These are phyloP conservation scores for Micronisus gabar DNA, from an alignment of 2,113 vertebrate species.

Conservation along the genomic window DNA sequence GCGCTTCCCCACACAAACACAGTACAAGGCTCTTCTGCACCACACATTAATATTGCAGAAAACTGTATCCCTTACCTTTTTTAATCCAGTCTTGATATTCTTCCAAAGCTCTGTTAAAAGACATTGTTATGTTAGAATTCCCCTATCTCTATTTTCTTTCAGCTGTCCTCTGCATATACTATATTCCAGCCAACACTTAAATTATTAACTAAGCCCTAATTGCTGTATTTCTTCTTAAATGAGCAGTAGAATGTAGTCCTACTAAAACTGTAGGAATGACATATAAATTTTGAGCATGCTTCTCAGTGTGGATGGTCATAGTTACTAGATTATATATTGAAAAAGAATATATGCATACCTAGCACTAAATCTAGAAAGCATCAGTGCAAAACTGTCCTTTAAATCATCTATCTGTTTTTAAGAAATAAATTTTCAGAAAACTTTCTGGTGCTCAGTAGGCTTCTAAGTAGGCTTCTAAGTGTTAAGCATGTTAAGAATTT, in stretches of 20 bases:
- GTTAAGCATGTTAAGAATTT: neutral
- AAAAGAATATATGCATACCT: neutral
- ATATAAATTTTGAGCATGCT: neutral
- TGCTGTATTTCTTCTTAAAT: neutral
- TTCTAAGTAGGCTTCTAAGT: slow-evolving; percentile 13
- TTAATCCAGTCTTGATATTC: neutral
- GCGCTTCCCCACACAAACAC: accelerated
- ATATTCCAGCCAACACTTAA: neutral
- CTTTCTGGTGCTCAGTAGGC: neutral
- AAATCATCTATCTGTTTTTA: neutral
- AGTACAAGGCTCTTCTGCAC: neutral
- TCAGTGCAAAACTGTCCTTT: neutral
- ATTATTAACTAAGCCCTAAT: neutral
- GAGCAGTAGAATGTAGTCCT: neutral
- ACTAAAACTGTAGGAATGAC: neutral
- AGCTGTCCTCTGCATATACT: neutral
- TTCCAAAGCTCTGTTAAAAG: neutral
- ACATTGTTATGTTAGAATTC: neutral
- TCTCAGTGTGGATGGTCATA: neutral
- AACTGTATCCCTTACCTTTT: neutral
- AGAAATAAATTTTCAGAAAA: slow-evolving; percentile 24
- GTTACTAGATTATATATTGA: neutral
- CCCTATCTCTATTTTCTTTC: neutral
- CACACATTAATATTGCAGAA: neutral
- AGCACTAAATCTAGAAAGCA: slow-evolving; percentile 19